Conservation (phyloP, 2,797 vertebrate genomes). For the Mus spretus region DNA sequence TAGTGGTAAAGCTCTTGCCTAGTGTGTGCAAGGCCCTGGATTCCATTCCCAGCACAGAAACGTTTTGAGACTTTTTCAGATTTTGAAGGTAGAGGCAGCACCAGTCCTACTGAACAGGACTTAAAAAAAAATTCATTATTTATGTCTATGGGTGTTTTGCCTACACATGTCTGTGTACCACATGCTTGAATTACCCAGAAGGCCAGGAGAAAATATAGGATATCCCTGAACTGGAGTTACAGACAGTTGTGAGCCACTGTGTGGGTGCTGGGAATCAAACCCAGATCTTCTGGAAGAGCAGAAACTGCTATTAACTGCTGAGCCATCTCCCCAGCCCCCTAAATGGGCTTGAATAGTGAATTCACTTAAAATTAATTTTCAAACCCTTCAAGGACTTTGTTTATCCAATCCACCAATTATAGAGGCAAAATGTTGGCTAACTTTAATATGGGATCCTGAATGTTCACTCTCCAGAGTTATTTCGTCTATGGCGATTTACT, state of each 20-base stretch:
- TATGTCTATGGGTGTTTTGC: not conserved
- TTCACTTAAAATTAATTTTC: conserved; percentile 7
- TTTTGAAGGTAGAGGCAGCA: conserved; percentile 2
- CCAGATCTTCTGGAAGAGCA: not conserved
- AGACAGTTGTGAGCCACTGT: not conserved
- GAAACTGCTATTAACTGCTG: not conserved
- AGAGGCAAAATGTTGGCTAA: not conserved
- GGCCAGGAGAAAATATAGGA: not conserved
- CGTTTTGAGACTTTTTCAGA: not conserved
- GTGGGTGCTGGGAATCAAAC: not conserved
- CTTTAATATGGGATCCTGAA: not conserved
- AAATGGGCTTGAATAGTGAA: not conserved
- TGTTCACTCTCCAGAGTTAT: not conserved
- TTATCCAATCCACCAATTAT: not conserved
- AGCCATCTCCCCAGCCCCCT: not conserved
- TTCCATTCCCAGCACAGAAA: not conserved
- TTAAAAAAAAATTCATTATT: not conserved
- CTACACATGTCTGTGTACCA: not conserved
- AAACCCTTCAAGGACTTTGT: not conserved
- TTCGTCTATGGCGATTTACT: not conserved
- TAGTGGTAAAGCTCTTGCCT: not conserved
- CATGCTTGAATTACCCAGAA: not conserved
- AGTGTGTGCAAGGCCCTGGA: not conserved
- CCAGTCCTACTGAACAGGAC: not conserved
- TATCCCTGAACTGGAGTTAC: not conserved